A percentile compares a stretch with the other conserved stretches of the same genome.
phyloP scores from a whole-genome alignment of 2,888 invertebrate species.

The Chrysodeixis includens region DNA sequence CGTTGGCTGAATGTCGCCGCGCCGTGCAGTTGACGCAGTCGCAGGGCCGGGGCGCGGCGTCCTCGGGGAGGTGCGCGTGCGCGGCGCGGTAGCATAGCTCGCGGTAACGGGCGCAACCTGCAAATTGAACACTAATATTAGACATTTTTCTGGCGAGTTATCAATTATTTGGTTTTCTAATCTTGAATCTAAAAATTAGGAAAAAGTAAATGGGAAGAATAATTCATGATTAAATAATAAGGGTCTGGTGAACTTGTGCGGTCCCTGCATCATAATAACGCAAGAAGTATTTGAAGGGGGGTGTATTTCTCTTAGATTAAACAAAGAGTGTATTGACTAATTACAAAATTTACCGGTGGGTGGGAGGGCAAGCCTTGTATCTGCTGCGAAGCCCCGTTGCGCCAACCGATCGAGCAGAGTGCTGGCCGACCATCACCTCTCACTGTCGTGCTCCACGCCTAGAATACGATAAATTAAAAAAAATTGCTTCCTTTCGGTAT shows the following conservation, averaged over 20 bases:
- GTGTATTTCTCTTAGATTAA: too few species aligned
- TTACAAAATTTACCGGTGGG: conserved; percentile 74
- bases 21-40: conserved; percentile 78
- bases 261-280: too few species aligned
- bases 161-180: neutral
- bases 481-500: too few species aligned
- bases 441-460: conserved; percentile 73
- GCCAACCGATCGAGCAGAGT: conserved; percentile 82
- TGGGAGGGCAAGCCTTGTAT: conserved; percentile 82
- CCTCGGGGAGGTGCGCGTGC: conserved; percentile 74
- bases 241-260: too few species aligned
- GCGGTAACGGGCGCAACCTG: conserved; percentile 86
- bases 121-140: neutral
- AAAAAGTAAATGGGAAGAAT: too few species aligned
- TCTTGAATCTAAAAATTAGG: too few species aligned
- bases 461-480: neutral
- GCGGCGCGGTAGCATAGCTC: conserved; percentile 86
- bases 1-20: conserved; percentile 67
- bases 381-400: conserved; percentile 84
- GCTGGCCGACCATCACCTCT: conserved; percentile 86
- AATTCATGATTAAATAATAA: too few species aligned
- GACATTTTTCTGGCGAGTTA: neutral
- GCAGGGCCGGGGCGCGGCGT: conserved; percentile 69
- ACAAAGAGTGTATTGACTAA: too few species aligned
- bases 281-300: too few species aligned